Evolutionary conservation across 2,888 invertebrate species (phyloP), one percentile per base, ranked within the genome.

Genomic region (Antheraea yamamai): DNA sequence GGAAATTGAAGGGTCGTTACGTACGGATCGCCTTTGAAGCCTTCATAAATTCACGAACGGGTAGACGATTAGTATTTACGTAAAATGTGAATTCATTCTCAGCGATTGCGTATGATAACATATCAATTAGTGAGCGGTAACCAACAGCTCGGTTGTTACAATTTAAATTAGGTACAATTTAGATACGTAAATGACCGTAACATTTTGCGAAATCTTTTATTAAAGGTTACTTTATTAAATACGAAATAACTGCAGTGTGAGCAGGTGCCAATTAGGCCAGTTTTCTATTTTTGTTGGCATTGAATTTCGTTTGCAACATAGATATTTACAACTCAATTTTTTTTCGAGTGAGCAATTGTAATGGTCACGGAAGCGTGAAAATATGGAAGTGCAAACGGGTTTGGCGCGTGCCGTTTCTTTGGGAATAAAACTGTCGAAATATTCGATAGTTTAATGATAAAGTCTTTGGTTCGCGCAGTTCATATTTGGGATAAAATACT

Each of bases 1-100:
- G 93, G 91, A 93, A 93, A 93, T 93, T 90, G 92, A 92, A 91
- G 90, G 90, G 90, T 92, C 92, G 92, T 92, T 92, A 91, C 85
- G 88, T 88, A 84, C 70, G 75, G 75, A 55, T 70, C 86, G 87
- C 87, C 80, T 89, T 87, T 88, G 87, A 87, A 85, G 85, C 85
- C 84, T 88, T 88, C 89, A 90, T 91, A 91, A 91, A 92, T 91
- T 89, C 88, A 84, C 86, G 87, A 88, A 88, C 90, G 85, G 87
- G 72, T 74, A 52, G 74, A 72, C 72, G 74, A 76, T 76, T 76
- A 76, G 64, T 76, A 74, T 76, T 76, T 66, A 74, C 66, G 73
- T 72, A 72, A 72, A 75, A 66, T 73, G 58, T 73, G 75, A 64
- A 73, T 75, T 73, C 66, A 75, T 75, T 75, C 55, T 35, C 30